These are phyloP conservation scores for Spatula versicolor DNA, from an alignment of 2,797 vertebrate species.

Conservation along the genomic window DNA sequence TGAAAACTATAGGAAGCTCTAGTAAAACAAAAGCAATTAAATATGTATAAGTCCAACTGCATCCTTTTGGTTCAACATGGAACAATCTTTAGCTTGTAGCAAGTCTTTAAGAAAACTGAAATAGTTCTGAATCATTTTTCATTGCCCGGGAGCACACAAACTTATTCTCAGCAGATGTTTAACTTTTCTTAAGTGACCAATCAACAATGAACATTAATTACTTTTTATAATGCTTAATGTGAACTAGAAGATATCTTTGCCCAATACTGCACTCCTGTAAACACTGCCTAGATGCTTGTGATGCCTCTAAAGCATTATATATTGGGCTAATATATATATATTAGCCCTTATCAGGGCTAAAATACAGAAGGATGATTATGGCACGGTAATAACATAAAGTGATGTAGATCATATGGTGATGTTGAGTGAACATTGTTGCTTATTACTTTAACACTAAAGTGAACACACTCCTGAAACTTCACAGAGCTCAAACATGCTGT, in stretches of 20 bases:
- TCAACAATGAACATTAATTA: conserved; percentile 26
- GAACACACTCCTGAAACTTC: not conserved
- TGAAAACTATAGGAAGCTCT: not conserved
- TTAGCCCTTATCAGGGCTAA: not conserved
- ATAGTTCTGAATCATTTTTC: conserved; percentile 44
- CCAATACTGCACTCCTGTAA: not conserved
- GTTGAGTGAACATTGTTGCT: not conserved
- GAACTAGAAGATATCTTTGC: not conserved
- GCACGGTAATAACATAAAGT: not conserved
- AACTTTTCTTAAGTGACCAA: conserved; percentile 26
- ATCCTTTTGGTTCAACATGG: not conserved
- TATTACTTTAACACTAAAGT: not conserved
- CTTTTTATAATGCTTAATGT: conserved; percentile 15
- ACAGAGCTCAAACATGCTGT: not conserved
- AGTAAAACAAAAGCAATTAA: not conserved
- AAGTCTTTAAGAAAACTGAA: conserved; percentile 24
- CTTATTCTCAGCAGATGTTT: conserved; percentile 17
- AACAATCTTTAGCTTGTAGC: not conserved
- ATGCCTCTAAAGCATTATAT: not conserved
- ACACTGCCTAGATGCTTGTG: not conserved
- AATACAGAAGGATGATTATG: not conserved
- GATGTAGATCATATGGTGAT: not conserved
- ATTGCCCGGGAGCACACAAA: not conserved
- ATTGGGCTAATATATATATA: no score
- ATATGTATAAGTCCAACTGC: not conserved